Evolutionary conservation across 2,797 vertebrate species (phyloP).

Genomic region (Decapterus maruadsi): DNA sequence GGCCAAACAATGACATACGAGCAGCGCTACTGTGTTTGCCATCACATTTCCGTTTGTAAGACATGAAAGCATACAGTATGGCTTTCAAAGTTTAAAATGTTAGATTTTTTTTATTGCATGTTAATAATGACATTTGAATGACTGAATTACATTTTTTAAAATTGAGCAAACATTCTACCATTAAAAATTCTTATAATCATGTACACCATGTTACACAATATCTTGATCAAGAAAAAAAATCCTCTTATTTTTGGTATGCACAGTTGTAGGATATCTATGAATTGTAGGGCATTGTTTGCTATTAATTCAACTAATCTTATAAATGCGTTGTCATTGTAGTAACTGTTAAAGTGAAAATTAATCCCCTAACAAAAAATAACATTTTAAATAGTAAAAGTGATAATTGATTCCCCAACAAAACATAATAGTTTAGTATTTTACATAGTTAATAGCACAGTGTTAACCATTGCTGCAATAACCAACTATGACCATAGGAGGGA

Average conservation of each 20-base stretch:
- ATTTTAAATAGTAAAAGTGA: background rate
- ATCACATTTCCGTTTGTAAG: conserved; percentile 51
- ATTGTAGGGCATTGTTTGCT: background rate
- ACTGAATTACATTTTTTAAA: background rate
- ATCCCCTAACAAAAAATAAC: background rate
- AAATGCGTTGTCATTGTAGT: background rate
- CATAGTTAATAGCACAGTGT: no score
- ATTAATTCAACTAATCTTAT: background rate
- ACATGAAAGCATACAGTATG: background rate
- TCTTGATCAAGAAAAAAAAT: background rate
- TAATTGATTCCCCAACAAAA: background rate
- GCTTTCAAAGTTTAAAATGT: background rate
- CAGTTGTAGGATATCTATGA: background rate
- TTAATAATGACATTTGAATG: background rate
- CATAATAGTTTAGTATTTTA: background rate
- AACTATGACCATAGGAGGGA: conserved; percentile 21
- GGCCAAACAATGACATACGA: conserved; percentile 83
- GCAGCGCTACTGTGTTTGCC: conserved; percentile 80
- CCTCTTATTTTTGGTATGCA: background rate
- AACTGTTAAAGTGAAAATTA: background rate
- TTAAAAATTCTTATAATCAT: background rate
- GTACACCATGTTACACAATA: background rate
- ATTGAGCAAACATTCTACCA: conserved; percentile 3
- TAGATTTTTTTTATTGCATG: background rate
- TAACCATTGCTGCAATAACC: background rate